phyloP scores from a whole-genome alignment of 2,888 invertebrate species.

The Trichogramma dendrolimi region DNA sequence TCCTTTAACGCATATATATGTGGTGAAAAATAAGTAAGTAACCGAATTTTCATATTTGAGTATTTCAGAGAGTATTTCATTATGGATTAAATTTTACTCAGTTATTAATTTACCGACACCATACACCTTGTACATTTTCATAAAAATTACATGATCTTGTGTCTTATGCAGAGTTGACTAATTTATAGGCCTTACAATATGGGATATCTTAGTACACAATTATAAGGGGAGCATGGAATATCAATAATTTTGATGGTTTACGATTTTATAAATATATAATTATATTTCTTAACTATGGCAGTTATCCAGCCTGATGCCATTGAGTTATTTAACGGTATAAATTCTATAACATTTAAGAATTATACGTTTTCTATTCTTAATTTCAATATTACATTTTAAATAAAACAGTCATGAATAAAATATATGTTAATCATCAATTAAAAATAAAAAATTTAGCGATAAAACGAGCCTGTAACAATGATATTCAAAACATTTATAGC shows the following conservation, averaged over 20 bases:
- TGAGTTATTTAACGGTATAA: slow-evolving; percentile 5
- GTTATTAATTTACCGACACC: slow-evolving; percentile 25
- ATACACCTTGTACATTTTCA: slow-evolving; percentile 11
- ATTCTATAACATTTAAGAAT: slow-evolving; percentile 12
- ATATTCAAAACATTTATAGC: no score
- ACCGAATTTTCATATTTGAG: slow-evolving; percentile 20
- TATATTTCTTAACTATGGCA: slow-evolving; percentile 24
- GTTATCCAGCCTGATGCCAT: slow-evolving; percentile 21
- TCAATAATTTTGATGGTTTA: slow-evolving; percentile 28
- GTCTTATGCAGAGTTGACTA: slow-evolving; percentile 21
- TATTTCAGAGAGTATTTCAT: slow-evolving; percentile 6
- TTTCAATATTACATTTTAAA: slow-evolving; percentile 2
- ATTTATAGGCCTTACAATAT: neutral
- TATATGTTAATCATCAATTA: no score
- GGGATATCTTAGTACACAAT: neutral
- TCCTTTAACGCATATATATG: slow-evolving; percentile 8
- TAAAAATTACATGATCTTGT: slow-evolving; percentile 22
- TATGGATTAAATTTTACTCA: slow-evolving; percentile 10
- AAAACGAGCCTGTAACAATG: no score
- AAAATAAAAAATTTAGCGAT: no score
- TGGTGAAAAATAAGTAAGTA: neutral
- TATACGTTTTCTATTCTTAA: slow-evolving; percentile 2
- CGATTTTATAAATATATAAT: slow-evolving; percentile 19
- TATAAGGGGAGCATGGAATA: slow-evolving; percentile 16
- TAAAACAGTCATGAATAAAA: no score